These are phyloP conservation scores for Rhimphoctona megacephalus DNA, from an alignment of 2,888 invertebrate genomes.

Conservation along the genomic window DNA sequence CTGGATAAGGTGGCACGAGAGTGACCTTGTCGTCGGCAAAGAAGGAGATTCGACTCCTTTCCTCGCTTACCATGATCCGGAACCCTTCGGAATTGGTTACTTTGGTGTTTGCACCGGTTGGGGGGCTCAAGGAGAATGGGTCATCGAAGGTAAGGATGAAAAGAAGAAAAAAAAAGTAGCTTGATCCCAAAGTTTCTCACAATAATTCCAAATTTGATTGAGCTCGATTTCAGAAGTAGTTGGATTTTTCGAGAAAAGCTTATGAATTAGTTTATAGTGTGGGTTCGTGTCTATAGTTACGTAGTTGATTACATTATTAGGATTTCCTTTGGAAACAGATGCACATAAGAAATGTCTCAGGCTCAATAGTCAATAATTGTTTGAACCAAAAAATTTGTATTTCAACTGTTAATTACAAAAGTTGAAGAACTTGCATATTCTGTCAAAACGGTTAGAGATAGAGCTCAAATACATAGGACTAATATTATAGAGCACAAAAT, in stretches of 20 bases:
- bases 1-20: constrained; percentile 88
- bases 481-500: too few relatives aligned
- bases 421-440: not conserved
- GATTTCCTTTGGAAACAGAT: not conserved
- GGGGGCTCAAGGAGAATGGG: constrained; percentile 94
- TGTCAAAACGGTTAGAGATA: too few relatives aligned
- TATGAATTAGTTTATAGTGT: not conserved
- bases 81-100: constrained; percentile 90
- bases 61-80: constrained; percentile 90
- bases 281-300: not conserved
- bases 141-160: constrained; percentile 89
- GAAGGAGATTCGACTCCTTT: constrained; percentile 91
- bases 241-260: not conserved
- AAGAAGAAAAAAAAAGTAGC: not conserved
- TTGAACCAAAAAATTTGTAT: too few relatives aligned
- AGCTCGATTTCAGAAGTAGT: not conserved
- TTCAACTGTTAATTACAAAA: too few relatives aligned
- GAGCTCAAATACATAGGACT: too few relatives aligned
- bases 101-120: constrained; percentile 95
- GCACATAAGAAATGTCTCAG: not conserved
- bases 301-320: not conserved
- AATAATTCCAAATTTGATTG: not conserved
- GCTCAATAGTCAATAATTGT: not conserved
- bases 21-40: constrained; percentile 88
- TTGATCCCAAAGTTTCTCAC: not conserved